phyloP scores from a whole-genome alignment of 2,113 vertebrate species.

The Monopterus albus region DNA sequence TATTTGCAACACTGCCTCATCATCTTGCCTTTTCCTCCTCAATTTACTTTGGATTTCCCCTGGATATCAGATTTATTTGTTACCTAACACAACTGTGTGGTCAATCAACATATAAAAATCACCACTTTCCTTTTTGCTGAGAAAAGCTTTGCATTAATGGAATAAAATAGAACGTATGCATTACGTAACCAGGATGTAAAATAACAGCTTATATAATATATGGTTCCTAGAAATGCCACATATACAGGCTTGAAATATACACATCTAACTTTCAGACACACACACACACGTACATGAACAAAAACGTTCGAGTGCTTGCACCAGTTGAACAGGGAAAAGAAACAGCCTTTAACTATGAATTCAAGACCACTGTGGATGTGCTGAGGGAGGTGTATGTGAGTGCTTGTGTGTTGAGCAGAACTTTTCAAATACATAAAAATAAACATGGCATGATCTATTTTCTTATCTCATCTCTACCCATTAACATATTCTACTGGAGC shows the following conservation, averaged over 20 bases:
- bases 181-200: constrained; percentile 11
- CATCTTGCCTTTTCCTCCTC: no score
- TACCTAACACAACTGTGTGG: not conserved
- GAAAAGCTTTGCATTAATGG: not conserved
- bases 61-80: no score
- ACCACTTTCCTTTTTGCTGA: not conserved
- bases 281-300: not conserved
- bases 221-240: constrained; percentile 10
- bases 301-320: not conserved
- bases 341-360: constrained; percentile 25
- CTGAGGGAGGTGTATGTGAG: constrained; percentile 3
- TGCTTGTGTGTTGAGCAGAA: constrained; percentile 10
- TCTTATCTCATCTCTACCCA: constrained; percentile 28
- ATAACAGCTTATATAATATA: constrained; percentile 8
- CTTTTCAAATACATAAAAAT: constrained; percentile 38
- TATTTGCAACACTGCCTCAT: no score
- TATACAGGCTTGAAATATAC: not conserved
- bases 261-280: not conserved
- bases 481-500: constrained; percentile 38
- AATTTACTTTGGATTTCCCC: no score
- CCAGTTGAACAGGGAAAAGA: constrained; percentile 4
- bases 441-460: constrained; percentile 28
- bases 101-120: not conserved
- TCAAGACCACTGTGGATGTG: not conserved
- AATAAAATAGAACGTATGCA: not conserved